These are phyloP conservation scores for Capra hircus DNA, from an alignment of 2,113 vertebrate genomes.

Conservation along the genomic window DNA sequence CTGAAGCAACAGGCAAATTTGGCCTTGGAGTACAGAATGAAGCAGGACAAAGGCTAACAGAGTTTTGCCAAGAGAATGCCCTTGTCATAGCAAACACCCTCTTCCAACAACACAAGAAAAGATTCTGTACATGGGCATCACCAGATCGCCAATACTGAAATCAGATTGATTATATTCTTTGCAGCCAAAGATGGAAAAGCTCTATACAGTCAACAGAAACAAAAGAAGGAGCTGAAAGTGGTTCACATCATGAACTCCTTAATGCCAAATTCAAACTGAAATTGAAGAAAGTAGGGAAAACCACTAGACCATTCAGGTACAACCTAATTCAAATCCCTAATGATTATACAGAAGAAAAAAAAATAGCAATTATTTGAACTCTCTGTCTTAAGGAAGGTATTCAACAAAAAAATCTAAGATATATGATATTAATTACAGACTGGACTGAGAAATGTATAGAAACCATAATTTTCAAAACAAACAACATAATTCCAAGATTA, in stretches of 20 bases:
- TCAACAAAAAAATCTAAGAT: background rate
- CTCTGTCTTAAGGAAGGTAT: background rate
- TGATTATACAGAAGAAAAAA: background rate
- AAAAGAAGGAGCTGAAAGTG: background rate
- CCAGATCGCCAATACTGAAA: background rate
- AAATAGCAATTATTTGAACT: background rate
- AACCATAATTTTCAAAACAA: background rate
- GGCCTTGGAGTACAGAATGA: background rate
- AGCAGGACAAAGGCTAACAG: background rate
- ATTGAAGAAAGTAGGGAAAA: background rate
- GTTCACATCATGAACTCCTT: background rate
- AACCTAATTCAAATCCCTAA: background rate
- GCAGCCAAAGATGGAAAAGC: background rate
- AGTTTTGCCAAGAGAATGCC: background rate
- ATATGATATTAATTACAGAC: background rate
- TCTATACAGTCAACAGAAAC: background rate
- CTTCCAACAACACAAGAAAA: background rate
- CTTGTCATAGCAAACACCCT: background rate
- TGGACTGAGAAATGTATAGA: background rate
- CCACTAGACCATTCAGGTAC: background rate
- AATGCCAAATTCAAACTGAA: background rate
- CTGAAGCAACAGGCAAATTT: background rate
- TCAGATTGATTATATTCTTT: background rate
- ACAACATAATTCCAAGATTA: background rate
- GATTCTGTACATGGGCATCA: background rate